These are phyloP conservation scores for Eurypyga helias DNA, from an alignment of 2,113 vertebrate genomes.

Conservation along the genomic window DNA sequence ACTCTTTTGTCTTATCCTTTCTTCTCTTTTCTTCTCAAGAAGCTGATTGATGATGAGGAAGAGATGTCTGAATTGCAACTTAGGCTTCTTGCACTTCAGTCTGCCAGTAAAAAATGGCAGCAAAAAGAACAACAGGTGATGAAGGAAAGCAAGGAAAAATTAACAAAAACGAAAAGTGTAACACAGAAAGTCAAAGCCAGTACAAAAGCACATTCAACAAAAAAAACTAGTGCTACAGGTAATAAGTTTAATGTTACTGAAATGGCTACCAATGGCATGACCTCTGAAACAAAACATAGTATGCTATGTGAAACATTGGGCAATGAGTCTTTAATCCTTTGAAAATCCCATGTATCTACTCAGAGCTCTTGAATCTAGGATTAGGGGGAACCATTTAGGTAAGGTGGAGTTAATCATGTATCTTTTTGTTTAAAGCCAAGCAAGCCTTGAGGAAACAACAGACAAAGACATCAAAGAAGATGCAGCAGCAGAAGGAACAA, in stretches of 20 bases:
- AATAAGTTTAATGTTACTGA: constrained; percentile 35
- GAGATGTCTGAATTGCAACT: constrained; percentile 96
- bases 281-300: neutral
- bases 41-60: constrained; percentile 89
- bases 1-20: neutral
- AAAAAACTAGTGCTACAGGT: constrained; percentile 84
- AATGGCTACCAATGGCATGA: neutral
- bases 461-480: constrained; percentile 89
- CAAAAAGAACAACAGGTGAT: constrained; percentile 96
- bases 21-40: constrained; percentile 63
- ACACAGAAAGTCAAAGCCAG: constrained; percentile 79
- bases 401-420: neutral
- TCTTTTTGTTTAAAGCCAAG: constrained; percentile 76
- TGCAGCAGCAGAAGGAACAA: constrained; percentile 88
- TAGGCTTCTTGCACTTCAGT: constrained; percentile 94
- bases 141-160: constrained; percentile 94
- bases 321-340: neutral
- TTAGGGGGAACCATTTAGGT: neutral
- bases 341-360: neutral
- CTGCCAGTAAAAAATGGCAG: constrained; percentile 98
- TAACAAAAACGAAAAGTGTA: constrained; percentile 80
- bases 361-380: neutral
- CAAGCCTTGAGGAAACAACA: constrained; percentile 89
- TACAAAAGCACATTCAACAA: constrained; percentile 78
- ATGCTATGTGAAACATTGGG: neutral